Base-by-base conservation (phyloP, 2,113 vertebrate species). In the Mus spicilegus region DNA sequence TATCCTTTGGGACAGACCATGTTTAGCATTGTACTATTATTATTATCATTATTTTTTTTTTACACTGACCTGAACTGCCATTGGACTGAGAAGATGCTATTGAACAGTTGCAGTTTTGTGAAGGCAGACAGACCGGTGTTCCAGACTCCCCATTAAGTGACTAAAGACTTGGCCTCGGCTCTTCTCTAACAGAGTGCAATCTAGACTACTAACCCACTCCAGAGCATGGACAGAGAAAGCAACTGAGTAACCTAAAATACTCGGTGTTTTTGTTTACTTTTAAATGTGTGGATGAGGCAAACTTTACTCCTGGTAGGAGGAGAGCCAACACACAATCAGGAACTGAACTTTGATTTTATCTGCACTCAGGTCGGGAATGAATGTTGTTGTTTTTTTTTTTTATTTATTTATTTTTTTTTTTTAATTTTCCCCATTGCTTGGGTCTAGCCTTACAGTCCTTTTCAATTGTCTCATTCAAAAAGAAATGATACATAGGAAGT, bases 211-310 rank as follows among this genome's bases (percentile, higher is more conserved):
- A 76, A 91, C 63, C 39, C 33, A 82, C 26, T 82, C 11, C 69
- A 49, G n/a, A 72, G 56, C 95, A 70, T 56, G 14, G 72, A 30
- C 9, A 91, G n/a, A 92, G 19, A 94, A 96, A 81, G 24, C 7
- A 91, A 95, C 26, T 63, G 56, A 49, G 13, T 8, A 77, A 28
- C 12, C 5, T 30, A 46, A 39, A 26, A 65, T 28, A 11, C 1
- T 28, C 1, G 4, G 22, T 42, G 26, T 14, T 30, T 85, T 63
- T 84, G n/a, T 10, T 63, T 63, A 42, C 16, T 63, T 85, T 42
- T 17, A 65, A 19, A 7, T 19, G 14, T 85, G 39, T 46, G 8
- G 39, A 39, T 7, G 30, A 85, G 39, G 24, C 39, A 63, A 63
- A 58, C 56, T 61, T 84, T 84, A 63, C 61, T 84, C 13, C 4